Conservation (phyloP, 2,113 vertebrate species). For the Sialia sialis region DNA sequence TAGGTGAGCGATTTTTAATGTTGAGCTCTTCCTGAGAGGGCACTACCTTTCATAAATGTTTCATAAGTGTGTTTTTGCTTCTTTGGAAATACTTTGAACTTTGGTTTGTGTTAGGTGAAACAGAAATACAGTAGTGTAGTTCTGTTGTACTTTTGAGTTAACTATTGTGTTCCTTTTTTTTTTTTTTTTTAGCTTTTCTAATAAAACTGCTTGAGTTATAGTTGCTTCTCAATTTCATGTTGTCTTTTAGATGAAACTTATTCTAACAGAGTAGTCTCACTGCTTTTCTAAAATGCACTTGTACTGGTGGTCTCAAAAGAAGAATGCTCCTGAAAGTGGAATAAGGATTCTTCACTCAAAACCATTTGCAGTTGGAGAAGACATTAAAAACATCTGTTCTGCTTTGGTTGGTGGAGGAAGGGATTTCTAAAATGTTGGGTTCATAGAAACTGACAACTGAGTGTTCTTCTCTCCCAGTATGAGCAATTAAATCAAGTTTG, state of each 20-base stretch:
- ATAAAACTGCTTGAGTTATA: not conserved
- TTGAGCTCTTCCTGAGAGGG: not conserved
- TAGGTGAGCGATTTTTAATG: not conserved
- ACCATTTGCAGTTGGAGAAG: not conserved
- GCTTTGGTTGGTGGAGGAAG: not conserved
- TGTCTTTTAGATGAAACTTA: not conserved
- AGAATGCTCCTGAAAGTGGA: not conserved
- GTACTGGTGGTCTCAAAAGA: not conserved
- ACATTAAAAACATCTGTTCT: not conserved
- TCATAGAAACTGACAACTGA: not conserved
- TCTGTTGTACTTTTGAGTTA: not conserved
- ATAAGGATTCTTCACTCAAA: not conserved
- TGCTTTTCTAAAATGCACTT: not conserved
- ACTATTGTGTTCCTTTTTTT: not conserved
- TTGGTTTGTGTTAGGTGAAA: not conserved
- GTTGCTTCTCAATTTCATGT: not conserved
- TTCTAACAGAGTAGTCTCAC: not conserved
- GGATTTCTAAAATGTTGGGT: not conserved
- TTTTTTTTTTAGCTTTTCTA: not conserved
- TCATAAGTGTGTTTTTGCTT: not conserved
- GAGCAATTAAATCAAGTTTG: not conserved
- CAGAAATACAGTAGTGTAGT: not conserved
- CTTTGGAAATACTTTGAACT: not conserved
- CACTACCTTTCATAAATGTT: not conserved
- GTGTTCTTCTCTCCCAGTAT: not conserved